Evolutionary conservation across 2,888 invertebrate species (phyloP).

Genomic region (Timema cristinae): DNA sequence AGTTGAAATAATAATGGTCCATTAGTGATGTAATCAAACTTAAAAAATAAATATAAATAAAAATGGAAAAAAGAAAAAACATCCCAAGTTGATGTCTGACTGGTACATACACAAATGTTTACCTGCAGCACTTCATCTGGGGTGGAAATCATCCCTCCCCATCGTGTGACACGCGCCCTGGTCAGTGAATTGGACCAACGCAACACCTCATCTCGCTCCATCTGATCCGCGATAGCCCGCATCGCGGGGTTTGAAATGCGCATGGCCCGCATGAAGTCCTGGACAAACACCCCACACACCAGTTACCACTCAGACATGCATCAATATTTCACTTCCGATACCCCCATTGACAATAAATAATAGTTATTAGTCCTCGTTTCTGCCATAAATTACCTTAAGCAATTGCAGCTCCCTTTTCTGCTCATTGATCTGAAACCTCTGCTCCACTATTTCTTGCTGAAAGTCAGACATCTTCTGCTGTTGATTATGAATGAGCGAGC

Average conservation of each 20-base stretch:
- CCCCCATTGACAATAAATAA: no score
- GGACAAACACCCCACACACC: slow-evolving; percentile 32
- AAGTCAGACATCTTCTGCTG: slow-evolving; percentile 82
- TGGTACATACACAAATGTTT: slow-evolving; percentile 22
- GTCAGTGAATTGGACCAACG: slow-evolving; percentile 82
- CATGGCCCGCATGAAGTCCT: slow-evolving; percentile 93
- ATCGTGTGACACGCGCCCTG: slow-evolving; percentile 84
- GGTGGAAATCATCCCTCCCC: slow-evolving; percentile 99
- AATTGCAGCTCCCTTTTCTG: slow-evolving; percentile 84
- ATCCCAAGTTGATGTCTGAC: no score
- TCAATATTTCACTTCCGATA: no score
- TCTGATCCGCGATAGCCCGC: slow-evolving; percentile 87
- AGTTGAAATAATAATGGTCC: no score
- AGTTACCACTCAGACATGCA: not conserved
- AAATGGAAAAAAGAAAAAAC: no score
- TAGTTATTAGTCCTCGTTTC: no score
- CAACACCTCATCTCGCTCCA: slow-evolving; percentile 90
- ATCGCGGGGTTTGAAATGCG: slow-evolving; percentile 87
- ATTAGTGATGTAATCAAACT: no score
- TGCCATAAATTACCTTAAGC: slow-evolving; percentile 60
- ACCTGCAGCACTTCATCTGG: slow-evolving; percentile 92
- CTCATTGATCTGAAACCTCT: slow-evolving; percentile 82
- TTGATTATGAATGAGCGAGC: slow-evolving; percentile 78
- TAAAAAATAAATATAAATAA: no score
- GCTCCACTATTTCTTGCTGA: slow-evolving; percentile 81